Conservation (phyloP, 2,113 vertebrate species). For the Varanus salvator region DNA sequence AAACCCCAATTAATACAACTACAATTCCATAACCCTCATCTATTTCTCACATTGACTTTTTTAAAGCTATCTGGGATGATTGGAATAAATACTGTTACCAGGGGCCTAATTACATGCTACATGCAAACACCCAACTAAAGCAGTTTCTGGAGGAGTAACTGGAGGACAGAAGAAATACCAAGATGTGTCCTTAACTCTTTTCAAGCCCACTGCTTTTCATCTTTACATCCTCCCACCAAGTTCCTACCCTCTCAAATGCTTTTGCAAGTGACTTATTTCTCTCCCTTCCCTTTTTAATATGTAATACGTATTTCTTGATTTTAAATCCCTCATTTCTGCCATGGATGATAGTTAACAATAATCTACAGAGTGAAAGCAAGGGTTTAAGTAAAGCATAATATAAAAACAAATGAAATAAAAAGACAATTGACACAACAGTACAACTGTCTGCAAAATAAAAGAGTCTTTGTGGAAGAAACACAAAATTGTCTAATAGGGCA, state of each 20-base stretch:
- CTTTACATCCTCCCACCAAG: neutral
- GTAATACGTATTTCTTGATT: too few species aligned
- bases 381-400: too few species aligned
- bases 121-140: neutral
- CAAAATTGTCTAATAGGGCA: too few species aligned
- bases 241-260: neutral
- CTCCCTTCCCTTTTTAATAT: neutral
- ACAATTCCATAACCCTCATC: neutral
- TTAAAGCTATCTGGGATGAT: neutral
- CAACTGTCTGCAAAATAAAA: too few species aligned
- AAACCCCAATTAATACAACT: conserved; percentile 1
- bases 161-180: neutral
- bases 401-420: too few species aligned
- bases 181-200: neutral
- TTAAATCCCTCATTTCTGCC: too few species aligned
- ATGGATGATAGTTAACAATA: too few species aligned
- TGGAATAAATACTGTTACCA: neutral
- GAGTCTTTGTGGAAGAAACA: too few species aligned
- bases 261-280: neutral
- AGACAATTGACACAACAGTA: too few species aligned
- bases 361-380: too few species aligned
- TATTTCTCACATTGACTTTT: neutral
- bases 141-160: neutral
- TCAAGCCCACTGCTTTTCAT: neutral
- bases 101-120: neutral